phyloP scores from a whole-genome alignment of 2,888 invertebrate genomes.

The Drosophila demipolita region DNA sequence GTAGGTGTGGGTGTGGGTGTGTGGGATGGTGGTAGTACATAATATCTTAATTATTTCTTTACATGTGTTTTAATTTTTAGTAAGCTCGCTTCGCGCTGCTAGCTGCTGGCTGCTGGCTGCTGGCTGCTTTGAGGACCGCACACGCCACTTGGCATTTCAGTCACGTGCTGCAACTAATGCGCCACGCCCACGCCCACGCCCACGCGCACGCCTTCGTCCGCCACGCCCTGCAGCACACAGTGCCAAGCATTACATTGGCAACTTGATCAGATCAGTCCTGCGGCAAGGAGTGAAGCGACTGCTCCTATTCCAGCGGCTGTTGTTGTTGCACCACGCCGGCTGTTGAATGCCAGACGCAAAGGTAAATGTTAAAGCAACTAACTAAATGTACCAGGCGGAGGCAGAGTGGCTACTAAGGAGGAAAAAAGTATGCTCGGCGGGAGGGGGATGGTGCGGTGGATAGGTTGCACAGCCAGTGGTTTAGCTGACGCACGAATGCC shows the following conservation, averaged over 20 bases:
- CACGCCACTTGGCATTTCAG: conserved; percentile 64
- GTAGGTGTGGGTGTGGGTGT: neutral
- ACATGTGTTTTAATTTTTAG: conserved; percentile 79
- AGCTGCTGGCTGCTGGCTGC: neutral
- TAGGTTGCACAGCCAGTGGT: conserved; percentile 17
- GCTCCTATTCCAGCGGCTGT: conserved; percentile 11
- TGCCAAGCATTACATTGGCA: conserved; percentile 46
- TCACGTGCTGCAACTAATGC: conserved; percentile 78
- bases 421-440: neutral
- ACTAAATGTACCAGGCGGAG: conserved; percentile 52
- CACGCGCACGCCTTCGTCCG: conserved; percentile 6
- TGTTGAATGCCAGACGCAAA: conserved; percentile 52
- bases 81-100: conserved; percentile 48
- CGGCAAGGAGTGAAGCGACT: conserved; percentile 32
- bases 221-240: conserved; percentile 20
- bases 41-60: conserved; percentile 79
- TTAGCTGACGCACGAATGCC: conserved; percentile 39
- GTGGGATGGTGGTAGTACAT: conserved; percentile 46
- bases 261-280: conserved; percentile 60
- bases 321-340: conserved; percentile 29
- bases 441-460: neutral
- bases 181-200: conserved; percentile 32
- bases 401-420: conserved; percentile 19
- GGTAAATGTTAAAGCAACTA: conserved; percentile 73
- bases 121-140: conserved; percentile 33